These are phyloP conservation scores for Ardeotis arabs DNA, from an alignment of 2,113 vertebrate genomes.

Conservation along the genomic window DNA sequence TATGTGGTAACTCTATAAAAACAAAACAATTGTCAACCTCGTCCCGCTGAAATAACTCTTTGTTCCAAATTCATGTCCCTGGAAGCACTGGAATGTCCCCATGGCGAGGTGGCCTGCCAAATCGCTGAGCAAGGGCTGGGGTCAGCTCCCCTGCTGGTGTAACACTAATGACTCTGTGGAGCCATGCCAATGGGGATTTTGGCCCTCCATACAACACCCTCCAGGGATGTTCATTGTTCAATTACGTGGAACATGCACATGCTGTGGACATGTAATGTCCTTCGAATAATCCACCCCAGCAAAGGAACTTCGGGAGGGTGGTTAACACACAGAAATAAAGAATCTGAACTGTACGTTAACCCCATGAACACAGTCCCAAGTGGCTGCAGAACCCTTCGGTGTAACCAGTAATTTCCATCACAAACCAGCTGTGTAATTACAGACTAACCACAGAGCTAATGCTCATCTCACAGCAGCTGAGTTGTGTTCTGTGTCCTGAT, in stretches of 20 bases:
- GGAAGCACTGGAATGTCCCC: not conserved
- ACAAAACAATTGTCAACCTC: conserved; percentile 31
- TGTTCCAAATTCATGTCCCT: not conserved
- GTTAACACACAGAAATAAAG: not conserved
- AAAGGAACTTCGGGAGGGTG: not conserved
- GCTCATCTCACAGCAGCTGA: not conserved
- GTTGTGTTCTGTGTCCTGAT: not conserved
- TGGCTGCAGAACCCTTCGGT: not conserved
- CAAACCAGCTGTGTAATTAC: conserved; percentile 19
- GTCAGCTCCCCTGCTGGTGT: not conserved
- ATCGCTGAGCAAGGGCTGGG: not conserved
- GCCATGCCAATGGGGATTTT: not conserved
- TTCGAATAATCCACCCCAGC: not conserved
- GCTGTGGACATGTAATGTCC: not conserved
- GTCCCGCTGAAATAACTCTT: not conserved
- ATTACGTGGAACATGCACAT: not conserved
- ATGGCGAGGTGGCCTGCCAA: not conserved
- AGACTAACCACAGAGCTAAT: not conserved
- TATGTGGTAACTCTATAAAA: conserved; percentile 47
- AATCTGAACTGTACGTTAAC: not conserved
- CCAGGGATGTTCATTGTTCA: not conserved
- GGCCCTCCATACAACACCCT: not conserved
- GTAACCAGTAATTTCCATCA: not conserved
- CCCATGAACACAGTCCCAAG: not conserved
- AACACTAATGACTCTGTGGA: not conserved